phyloP scores from a whole-genome alignment of 2,888 invertebrate genomes.

The Aspidiotus destructor region DNA sequence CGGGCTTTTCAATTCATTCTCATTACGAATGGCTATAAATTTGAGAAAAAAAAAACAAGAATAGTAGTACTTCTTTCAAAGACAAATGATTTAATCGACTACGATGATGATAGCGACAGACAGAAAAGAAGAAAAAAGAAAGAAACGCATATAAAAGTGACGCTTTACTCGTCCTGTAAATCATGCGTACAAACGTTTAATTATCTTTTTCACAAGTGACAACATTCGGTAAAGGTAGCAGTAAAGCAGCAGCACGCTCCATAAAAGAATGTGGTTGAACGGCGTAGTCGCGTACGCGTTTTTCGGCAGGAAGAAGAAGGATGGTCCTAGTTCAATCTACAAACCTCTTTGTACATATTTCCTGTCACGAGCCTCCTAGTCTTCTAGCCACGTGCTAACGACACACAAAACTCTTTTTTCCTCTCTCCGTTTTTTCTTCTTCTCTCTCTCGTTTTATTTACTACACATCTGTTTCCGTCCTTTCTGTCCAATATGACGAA shows the following conservation, averaged over 20 bases:
- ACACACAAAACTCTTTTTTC: constrained; percentile 19
- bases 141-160: too few relatives aligned
- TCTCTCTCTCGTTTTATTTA: constrained; percentile 17
- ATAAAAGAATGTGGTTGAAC: not conserved
- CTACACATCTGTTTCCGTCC: constrained; percentile 32
- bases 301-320: constrained; percentile 26
- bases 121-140: too few relatives aligned
- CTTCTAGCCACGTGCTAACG: constrained; percentile 31
- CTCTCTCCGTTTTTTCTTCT: constrained; percentile 3
- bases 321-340: constrained; percentile 28
- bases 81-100: not conserved
- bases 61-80: not conserved
- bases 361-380: constrained; percentile 32
- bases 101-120: not conserved
- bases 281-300: not conserved
- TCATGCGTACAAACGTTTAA: constrained; percentile 2
- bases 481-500: constrained; percentile 20
- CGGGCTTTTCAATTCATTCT: not conserved
- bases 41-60: not conserved
- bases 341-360: constrained; percentile 28
- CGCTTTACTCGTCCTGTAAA: not conserved
- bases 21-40: not conserved
- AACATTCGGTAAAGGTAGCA: not conserved
- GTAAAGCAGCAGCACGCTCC: constrained; percentile 8
- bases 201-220: not conserved